Evolutionary conservation across 2,113 vertebrate genomes (phyloP), one percentile per base, ranked within the genome.

Genomic region (Crotophaga sulcirostris): DNA sequence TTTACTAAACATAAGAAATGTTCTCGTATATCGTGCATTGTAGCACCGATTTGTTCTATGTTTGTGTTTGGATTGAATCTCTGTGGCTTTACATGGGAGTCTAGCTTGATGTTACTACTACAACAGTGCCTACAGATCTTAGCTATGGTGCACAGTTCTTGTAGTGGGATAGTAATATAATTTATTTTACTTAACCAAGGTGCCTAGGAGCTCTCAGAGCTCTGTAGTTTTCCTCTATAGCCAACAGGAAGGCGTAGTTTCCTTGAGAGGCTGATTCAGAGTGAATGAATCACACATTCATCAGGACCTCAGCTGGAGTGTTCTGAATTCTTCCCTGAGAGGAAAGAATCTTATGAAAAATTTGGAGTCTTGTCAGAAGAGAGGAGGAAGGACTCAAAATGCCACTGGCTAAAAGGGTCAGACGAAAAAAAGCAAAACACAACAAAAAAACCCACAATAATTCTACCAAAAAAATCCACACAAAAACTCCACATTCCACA

Each of bases 331-430:
- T 66, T 73, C 7, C 49, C 14, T 36, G 28, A 78, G 28, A 81
- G 52, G 81, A 95, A 93, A 84, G 3, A 25, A 56, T 4, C 38
- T 79, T 79, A 44, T 68, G 34, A 47, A 68, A 92, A 82, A 78
- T 33, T 26, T 79, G 15, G 11, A 82, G 10, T 47, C 17, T 69
- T 58, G 10, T 59, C 34, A 93, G 58, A 75, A 82, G 17, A 82
- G 2, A 4, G 1, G 0, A 2, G 6, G 9, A 58, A 63, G 5
- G n/a, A n/a, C 13, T 64, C 16, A 33, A 59, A 81, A 85, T 7
- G 1, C 2, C 33, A 31, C 11, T 72, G 20, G 4, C 10, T 54
- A 15, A 69, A 10, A 83, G 2, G 1, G 8, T 5, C n/a, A 5
- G 20, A 49, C 44, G 1, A 4, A 13, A 79, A 33, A 47, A 8